Conservation (phyloP, 1,140 invertebrate species). For the Bombus turneri region DNA sequence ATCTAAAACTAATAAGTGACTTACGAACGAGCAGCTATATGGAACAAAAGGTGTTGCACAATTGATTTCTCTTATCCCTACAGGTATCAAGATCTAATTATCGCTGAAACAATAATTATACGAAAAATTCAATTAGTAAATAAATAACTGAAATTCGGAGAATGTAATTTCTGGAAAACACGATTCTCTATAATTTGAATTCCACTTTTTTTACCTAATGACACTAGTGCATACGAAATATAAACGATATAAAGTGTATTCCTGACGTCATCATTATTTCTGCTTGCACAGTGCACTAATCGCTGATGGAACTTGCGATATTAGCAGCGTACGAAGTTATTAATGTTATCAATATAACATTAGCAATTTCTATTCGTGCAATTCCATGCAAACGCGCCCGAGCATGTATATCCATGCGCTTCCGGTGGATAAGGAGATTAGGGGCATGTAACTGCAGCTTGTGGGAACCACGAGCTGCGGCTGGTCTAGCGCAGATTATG, state of each 20-base stretch:
- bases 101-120: too few relatives aligned
- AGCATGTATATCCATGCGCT: not conserved
- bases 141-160: not conserved
- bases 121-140: not conserved
- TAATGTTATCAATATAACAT: slow-evolving; percentile 3
- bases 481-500: slow-evolving; percentile 27
- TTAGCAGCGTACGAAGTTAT: not conserved
- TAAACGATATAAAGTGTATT: not conserved
- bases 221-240: not conserved
- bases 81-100: too few relatives aligned
- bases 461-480: slow-evolving; percentile 22
- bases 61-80: too few relatives aligned
- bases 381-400: slow-evolving; percentile 3
- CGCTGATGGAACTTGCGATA: not conserved
- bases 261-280: not conserved
- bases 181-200: too few relatives aligned
- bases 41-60: too few relatives aligned
- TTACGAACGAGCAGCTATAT: too few relatives aligned
- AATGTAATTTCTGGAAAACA: not conserved
- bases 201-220: not conserved
- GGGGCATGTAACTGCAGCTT: slow-evolving; percentile 39
- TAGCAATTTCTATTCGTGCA: not conserved
- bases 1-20: too few relatives aligned
- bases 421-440: slow-evolving; percentile 37
- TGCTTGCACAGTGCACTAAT: not conserved